Percentiles rank a stretch among this genome's conserved stretches.
Conservation (phyloP, 2,888 invertebrate species). For the Mantis religiosa region DNA sequence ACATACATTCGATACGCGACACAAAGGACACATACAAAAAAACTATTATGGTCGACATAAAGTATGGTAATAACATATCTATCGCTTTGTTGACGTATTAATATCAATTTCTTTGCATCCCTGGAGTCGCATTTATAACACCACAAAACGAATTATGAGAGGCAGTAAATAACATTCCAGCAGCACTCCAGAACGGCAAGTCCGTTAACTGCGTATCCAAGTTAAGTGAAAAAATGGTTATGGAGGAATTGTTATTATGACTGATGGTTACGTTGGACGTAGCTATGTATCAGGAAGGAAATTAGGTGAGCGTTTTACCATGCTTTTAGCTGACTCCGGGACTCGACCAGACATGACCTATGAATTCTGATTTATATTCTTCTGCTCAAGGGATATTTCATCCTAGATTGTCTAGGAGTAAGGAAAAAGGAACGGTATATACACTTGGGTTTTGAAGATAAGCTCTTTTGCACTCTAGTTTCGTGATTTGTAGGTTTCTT, state of each 20-base stretch:
- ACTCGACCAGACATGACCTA: background rate
- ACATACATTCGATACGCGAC: background rate
- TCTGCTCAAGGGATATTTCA: background rate
- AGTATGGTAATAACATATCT: slow-evolving; percentile 13
- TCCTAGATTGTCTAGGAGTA: background rate
- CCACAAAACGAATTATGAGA: slow-evolving; percentile 2
- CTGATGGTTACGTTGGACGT: background rate
- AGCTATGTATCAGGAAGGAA: background rate
- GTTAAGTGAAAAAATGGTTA: slow-evolving; percentile 15
- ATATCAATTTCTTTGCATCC: slow-evolving; percentile 15
- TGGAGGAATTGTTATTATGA: slow-evolving; percentile 6
- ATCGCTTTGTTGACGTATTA: slow-evolving; percentile 21
- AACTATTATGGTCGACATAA: background rate
- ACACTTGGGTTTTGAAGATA: background rate
- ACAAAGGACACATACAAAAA: background rate
- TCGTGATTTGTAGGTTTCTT: too few relatives aligned
- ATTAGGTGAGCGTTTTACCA: background rate
- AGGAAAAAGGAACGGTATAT: background rate
- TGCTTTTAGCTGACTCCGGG: background rate
- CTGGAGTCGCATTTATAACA: slow-evolving; percentile 5
- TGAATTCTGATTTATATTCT: background rate
- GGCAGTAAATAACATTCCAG: slow-evolving; percentile 8
- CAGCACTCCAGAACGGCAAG: background rate
- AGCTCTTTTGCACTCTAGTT: background rate
- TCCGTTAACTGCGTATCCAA: background rate